Conservation (phyloP, 2,797 vertebrate genomes). For the Parauchenoglanis ngamensis region DNA sequence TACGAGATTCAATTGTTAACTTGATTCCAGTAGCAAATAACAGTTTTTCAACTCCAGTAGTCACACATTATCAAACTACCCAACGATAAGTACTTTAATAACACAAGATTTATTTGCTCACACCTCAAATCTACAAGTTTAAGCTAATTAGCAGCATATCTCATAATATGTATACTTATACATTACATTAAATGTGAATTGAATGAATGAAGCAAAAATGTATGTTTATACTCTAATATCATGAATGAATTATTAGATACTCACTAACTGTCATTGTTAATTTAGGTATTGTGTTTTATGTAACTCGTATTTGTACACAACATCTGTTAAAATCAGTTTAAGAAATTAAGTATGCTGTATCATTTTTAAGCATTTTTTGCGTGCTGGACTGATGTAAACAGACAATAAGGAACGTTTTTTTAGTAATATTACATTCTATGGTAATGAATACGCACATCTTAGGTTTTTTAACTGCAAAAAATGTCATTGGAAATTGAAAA, state of each 20-base stretch:
- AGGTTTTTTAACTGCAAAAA: neutral
- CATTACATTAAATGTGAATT: neutral
- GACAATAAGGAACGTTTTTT: neutral
- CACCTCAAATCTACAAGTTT: neutral
- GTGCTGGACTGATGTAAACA: neutral
- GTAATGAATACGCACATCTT: neutral
- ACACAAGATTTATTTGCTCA: neutral
- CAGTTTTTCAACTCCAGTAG: neutral
- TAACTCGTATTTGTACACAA: neutral
- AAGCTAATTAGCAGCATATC: neutral
- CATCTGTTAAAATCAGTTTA: neutral
- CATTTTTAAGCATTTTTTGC: neutral
- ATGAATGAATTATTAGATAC: neutral
- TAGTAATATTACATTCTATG: neutral
- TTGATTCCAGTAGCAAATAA: conserved; percentile 26
- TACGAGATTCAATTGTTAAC: conserved; percentile 31
- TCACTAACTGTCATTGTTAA: neutral
- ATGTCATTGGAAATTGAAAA: neutral
- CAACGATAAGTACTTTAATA: conserved; percentile 25
- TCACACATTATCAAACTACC: conserved; percentile 41
- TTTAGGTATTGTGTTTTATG: neutral
- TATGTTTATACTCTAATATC: neutral
- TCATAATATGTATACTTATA: neutral
- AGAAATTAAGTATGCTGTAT: neutral
- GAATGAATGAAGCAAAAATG: neutral